A percentile compares a stretch with the other conserved stretches of the same genome.
Conservation (phyloP, 2,888 invertebrate species). For the Mactromeris polynyma region DNA sequence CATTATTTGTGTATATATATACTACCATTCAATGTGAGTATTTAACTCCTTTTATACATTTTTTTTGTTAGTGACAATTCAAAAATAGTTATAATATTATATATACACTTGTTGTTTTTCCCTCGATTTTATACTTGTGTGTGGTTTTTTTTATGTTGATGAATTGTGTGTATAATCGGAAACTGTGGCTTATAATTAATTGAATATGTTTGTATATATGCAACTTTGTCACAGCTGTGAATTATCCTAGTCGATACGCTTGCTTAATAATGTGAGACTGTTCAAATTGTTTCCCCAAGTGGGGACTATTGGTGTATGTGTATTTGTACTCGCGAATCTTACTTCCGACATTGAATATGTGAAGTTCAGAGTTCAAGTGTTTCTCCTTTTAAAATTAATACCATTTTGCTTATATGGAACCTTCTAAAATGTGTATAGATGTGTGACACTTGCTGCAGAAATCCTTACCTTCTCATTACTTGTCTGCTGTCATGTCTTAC, state of each 20-base stretch:
- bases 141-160: not conserved
- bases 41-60: not conserved
- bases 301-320: not conserved
- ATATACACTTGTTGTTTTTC: constrained; percentile 15
- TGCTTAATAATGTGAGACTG: not conserved
- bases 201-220: not conserved
- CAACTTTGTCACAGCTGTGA: not conserved
- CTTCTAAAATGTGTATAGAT: too few species aligned
- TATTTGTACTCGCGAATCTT: not conserved
- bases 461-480: too few species aligned
- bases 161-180: not conserved
- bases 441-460: too few species aligned
- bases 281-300: not conserved
- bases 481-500: too few species aligned
- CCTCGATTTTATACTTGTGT: not conserved
- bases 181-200: not conserved
- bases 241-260: not conserved
- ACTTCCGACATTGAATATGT: not conserved
- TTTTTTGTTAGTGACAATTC: not conserved
- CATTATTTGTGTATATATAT: not conserved
- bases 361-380: too few species aligned
- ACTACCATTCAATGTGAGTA: not conserved
- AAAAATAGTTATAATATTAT: not conserved
- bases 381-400: too few species aligned
- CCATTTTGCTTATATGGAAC: too few species aligned